phyloP scores from a whole-genome alignment of 2,797 vertebrate genomes.

The Erpetoichthys calabaricus region DNA sequence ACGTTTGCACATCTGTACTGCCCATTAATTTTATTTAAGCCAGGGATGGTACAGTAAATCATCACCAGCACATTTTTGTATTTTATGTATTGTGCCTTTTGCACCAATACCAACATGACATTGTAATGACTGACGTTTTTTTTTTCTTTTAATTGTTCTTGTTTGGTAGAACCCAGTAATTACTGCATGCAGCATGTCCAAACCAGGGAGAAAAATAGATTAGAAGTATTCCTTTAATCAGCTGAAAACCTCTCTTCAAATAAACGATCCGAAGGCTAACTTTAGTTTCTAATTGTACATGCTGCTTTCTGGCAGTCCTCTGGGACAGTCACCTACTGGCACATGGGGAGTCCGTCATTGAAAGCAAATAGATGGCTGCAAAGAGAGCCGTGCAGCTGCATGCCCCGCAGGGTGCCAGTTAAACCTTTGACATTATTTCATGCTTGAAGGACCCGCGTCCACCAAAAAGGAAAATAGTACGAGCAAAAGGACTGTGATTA shows the following conservation, averaged over 20 bases:
- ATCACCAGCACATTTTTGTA: no score
- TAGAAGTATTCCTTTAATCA: constrained; percentile 41
- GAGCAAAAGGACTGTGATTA: neutral
- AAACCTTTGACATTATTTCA: neutral
- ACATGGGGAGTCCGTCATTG: neutral
- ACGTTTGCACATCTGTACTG: no score
- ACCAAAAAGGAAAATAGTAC: neutral
- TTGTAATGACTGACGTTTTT: no score
- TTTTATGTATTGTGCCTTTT: no score
- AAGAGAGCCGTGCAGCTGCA: constrained; percentile 4
- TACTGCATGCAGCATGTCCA: neutral
- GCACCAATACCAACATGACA: no score
- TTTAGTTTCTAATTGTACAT: constrained; percentile 18
- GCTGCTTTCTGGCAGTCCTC: constrained; percentile 2
- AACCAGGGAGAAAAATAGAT: constrained; percentile 37
- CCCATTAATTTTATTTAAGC: no score
- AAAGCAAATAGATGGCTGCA: neutral
- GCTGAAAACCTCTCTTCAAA: constrained; percentile 4
- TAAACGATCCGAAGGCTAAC: constrained; percentile 5
- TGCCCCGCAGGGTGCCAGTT: constrained; percentile 4
- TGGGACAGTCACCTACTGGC: neutral
- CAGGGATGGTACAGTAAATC: no score
- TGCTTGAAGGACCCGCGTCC: neutral
- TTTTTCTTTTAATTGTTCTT: no score
- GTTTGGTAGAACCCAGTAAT: no score